Evolutionary conservation across 2,888 invertebrate species (phyloP), one percentile per base, ranked within the genome.

Genomic region (Chloromyia formosa): DNA sequence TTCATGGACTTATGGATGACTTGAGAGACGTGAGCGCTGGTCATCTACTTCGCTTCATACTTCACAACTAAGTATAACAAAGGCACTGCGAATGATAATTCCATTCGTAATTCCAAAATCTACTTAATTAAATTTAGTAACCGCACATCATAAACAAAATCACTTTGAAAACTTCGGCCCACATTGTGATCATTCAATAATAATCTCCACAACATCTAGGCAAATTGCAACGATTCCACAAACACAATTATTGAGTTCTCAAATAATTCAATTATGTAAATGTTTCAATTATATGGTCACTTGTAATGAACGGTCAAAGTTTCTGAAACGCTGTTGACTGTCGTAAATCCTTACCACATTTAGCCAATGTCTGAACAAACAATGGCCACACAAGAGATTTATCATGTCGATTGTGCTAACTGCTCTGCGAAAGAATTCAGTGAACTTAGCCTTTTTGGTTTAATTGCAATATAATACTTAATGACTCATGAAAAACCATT

Each of bases 381-480:
- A 56, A 20, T 20, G 40, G 16, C 40, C 14, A 14, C 40, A 14
- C n/a, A n/a, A 64, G 12, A 64, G 16, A 64, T 64, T 64, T 42
- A 64, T 18, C 40, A 64, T 64, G 35, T 20, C 35, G 40, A 64
- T 64, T 42, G 62, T 64, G 20, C 1, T 35, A 56, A 56, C 14
- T 16, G 1, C 40, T 40, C 12, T 16, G 16, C 4, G 40, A 40
- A 64, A 64, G 40, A 40, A 18, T 61, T 12, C 9, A 64, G 10
- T n/a, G 62, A 64, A 40, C 18, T 40, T 20, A 16, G 18, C 12
- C 40, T 62, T 35, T 35, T 64, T n/a, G n/a, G n/a, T 40, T 40
- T 64, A 64, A 64, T 64, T 64, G 62, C 40, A 64, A 20, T 42
- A 16, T 35, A 40, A 18, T 40, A 18, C 62, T 64, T 64, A 64